These are phyloP conservation scores for Mesodorylaimus sp. DNA, from an alignment of 2,888 invertebrate genomes.

Conservation along the genomic window DNA sequence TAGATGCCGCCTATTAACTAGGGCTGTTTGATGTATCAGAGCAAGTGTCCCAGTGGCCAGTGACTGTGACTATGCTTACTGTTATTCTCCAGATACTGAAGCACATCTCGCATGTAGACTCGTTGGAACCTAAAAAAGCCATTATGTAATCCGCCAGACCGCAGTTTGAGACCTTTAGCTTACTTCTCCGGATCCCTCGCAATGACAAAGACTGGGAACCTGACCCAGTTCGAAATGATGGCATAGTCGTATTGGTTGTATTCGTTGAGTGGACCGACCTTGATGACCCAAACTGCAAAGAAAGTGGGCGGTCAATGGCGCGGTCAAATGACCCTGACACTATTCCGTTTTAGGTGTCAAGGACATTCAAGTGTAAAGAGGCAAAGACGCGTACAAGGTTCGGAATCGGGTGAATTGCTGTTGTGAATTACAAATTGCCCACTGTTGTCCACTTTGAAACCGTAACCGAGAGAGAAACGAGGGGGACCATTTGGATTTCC, in stretches of 20 bases:
- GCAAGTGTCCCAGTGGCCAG: not conserved
- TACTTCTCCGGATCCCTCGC: conserved; percentile 25
- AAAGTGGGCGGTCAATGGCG: not conserved
- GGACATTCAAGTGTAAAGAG: not conserved
- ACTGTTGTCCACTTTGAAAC: conserved; percentile 29
- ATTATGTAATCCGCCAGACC: not conserved
- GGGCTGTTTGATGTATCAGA: no score
- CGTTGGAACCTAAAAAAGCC: conserved; percentile 6
- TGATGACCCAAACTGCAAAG: conserved; percentile 30
- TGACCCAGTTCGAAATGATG: conserved; percentile 23
- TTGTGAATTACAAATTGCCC: conserved; percentile 30
- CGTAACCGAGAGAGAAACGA: conserved; percentile 29
- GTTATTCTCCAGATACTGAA: conserved; percentile 29
- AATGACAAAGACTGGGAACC: conserved; percentile 30
- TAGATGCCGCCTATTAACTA: no score
- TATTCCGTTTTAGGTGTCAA: not conserved
- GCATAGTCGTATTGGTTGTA: conserved; percentile 32
- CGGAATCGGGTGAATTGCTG: conserved; percentile 28
- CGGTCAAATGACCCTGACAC: not conserved
- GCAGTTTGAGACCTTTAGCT: not conserved
- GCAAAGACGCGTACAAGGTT: conserved; percentile 21
- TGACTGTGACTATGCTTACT: conserved; percentile 18
- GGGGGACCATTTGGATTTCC: conserved; percentile 31
- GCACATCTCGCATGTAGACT: conserved; percentile 27
- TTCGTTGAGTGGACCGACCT: conserved; percentile 30